Percentiles rank a stretch among this genome's conserved stretches.
phyloP scores from a whole-genome alignment of 64 coral and sea anemone genomes.

The Trachythela sp. region DNA sequence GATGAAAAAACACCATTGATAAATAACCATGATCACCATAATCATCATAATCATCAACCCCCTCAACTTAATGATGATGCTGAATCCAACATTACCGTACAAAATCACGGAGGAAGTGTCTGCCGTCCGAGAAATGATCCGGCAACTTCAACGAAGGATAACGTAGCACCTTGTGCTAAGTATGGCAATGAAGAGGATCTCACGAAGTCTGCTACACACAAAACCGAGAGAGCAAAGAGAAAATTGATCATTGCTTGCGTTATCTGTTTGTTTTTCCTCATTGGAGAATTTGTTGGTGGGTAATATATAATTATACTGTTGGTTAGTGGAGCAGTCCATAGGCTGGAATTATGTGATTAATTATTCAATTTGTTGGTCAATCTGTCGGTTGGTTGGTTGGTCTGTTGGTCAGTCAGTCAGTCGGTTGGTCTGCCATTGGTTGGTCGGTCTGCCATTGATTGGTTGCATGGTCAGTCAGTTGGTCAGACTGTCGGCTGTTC shows the following conservation, averaged over 20 bases:
- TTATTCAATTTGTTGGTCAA: too few relatives aligned
- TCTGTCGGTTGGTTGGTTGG: too few relatives aligned
- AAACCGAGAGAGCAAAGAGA: not conserved
- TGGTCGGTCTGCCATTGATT: too few relatives aligned
- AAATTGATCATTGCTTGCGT: constrained; percentile 47
- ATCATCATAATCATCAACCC: not conserved
- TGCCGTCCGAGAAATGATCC: not conserved
- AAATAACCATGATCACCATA: not conserved
- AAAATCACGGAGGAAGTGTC: not conserved
- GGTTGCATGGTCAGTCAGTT: too few relatives aligned
- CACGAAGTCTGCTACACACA: not conserved
- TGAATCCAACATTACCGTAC: not conserved
- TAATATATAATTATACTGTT: not conserved
- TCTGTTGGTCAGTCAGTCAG: too few relatives aligned
- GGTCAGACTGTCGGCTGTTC: too few relatives aligned
- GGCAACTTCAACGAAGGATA: not conserved
- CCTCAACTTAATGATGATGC: too few relatives aligned
- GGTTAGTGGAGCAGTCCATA: not conserved
- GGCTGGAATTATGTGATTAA: too few relatives aligned
- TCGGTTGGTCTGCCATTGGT: too few relatives aligned
- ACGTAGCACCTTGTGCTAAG: not conserved
- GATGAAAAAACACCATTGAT: not conserved
- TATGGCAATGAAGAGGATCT: not conserved
- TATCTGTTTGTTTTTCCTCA: constrained; percentile 59
- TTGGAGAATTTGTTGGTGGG: constrained; percentile 75